Base-by-base conservation (phyloP, 2,113 vertebrate genomes). In the Etheostoma cragini region DNA sequence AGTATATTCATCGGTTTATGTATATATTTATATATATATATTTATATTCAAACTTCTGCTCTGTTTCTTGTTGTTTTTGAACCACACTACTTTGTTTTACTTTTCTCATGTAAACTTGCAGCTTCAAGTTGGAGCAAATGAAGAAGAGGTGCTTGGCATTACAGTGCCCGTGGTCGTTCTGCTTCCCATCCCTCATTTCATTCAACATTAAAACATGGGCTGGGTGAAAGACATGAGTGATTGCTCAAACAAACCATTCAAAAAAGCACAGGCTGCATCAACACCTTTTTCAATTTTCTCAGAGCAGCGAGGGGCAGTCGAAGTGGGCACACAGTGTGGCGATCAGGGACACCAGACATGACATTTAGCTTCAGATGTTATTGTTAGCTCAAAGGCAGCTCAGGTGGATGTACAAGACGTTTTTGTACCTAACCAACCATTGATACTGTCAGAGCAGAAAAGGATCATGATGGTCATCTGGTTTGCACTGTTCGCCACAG, bases 31-130 rank as follows among this genome's bases (percentile, higher is more conserved):
- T 95, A 94, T 90, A 91, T 91, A 85, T 94, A 92, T 93, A 94
- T 94, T 89, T 93, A 96, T 97, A 95, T 93, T 97, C 97, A 98
- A 97, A 98, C 96, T 96, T 97, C 96, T 97, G 96, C 96, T 96
- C 95, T 96, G 96, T 97, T 96, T 96, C 95, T 90, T 90, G 86
- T 87, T 91, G 87, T 92, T 94, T 89, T 88, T 91, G 90, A 92
- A 94, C 92, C 91, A 79, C 66, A 89, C 83, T 94, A 95, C 96
- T 96, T 96, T 96, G 67, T 87, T 94, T 89, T 85, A 75, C 70
- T 85, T 84, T 83, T 90, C 80, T 72, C 42, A 78, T 98, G 97
- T 98, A 98, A 99, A 99, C 97, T 97, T 97, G 97, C 97, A 97
- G 97, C 97, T 96, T 96, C 96, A 96, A 89, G 82, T 91, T 76